Evolutionary conservation across 2,797 vertebrate genomes (phyloP).

Genomic region (Liparis tanakae): DNA sequence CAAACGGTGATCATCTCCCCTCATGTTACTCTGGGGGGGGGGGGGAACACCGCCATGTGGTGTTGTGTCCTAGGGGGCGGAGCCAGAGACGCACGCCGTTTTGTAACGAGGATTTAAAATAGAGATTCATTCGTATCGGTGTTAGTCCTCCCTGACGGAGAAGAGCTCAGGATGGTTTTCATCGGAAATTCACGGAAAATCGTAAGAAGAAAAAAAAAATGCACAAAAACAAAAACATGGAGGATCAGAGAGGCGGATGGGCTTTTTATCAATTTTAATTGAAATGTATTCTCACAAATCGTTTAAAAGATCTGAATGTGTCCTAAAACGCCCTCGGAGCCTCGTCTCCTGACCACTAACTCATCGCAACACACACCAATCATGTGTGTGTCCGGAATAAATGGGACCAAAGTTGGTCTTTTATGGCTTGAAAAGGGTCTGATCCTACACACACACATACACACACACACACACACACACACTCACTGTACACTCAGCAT

Average conservation of each 20-base stretch:
- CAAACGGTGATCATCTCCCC: constrained; percentile 37
- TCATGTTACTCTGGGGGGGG: constrained; percentile 26
- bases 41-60: background rate
- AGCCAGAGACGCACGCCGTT: background rate
- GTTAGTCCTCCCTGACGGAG: background rate
- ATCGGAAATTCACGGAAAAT: too few species aligned
- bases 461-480: too few species aligned
- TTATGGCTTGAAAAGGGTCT: too few species aligned
- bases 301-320: too few species aligned
- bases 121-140: background rate
- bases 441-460: background rate
- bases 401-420: background rate
- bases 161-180: too few species aligned
- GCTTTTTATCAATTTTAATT: too few species aligned
- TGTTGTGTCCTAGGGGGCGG: background rate
- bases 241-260: too few species aligned
- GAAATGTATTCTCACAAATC: too few species aligned
- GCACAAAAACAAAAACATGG: too few species aligned
- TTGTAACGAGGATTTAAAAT: background rate
- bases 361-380: background rate
- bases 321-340: too few species aligned
- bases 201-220: too few species aligned
- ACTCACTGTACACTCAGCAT: background rate
- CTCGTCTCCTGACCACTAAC: background rate
- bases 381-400: background rate